phyloP scores from a whole-genome alignment of 2,888 invertebrate species.

The Lithophane socia region DNA sequence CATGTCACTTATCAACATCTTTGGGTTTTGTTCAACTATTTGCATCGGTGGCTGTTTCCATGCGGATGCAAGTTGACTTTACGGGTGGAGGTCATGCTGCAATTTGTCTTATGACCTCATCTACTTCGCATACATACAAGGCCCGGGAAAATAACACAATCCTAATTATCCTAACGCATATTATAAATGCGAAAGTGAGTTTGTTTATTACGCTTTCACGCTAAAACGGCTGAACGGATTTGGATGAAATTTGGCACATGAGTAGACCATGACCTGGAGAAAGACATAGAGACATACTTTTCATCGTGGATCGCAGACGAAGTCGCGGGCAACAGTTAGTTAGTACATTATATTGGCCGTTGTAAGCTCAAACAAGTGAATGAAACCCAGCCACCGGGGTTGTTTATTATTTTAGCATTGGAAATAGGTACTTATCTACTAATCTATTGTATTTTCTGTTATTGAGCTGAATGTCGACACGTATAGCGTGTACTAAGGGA shows the following conservation, averaged over 20 bases:
- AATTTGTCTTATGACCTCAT: slow-evolving; percentile 16
- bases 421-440: neutral
- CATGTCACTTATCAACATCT: slow-evolving; percentile 48
- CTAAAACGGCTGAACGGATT: too few species aligned
- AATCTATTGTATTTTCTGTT: neutral
- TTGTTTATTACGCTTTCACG: too few species aligned
- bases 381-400: neutral
- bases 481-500: too few species aligned
- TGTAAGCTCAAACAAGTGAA: neutral
- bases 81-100: neutral
- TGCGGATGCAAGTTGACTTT: slow-evolving; percentile 4
- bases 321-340: too few species aligned
- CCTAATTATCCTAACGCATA: too few species aligned
- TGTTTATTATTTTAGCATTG: neutral
- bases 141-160: neutral
- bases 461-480: too few species aligned
- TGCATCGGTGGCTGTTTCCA: slow-evolving; percentile 9
- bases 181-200: too few species aligned
- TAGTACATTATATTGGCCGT: neutral
- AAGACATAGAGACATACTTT: too few species aligned
- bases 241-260: too few species aligned
- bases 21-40: slow-evolving; percentile 12
- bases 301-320: too few species aligned
- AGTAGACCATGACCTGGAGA: too few species aligned
- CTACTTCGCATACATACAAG: neutral